Conservation (phyloP, 2,113 vertebrate species). For the Lepisosteus oculatus region DNA sequence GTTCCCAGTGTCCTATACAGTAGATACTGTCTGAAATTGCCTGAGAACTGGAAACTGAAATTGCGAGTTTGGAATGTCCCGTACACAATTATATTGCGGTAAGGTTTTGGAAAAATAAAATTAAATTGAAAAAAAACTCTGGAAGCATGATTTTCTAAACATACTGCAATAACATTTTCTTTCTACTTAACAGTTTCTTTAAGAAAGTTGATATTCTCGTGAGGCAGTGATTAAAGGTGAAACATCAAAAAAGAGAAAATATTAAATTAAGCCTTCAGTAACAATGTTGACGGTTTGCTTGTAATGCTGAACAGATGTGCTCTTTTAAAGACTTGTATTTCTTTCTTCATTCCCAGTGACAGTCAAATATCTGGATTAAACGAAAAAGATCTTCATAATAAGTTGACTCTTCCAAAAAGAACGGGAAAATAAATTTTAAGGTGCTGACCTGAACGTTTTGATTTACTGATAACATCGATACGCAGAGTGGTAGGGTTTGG, state of each 20-base stretch:
- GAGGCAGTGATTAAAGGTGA: constrained; percentile 96
- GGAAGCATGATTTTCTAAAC: constrained; percentile 95
- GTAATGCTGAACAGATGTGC: constrained; percentile 97
- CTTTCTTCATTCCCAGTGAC: constrained; percentile 72
- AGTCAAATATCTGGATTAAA: constrained; percentile 70
- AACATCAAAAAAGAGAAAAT: constrained; percentile 97
- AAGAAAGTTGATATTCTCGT: constrained; percentile 93
- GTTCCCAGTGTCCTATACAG: constrained; percentile 62
- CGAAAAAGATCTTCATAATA: constrained; percentile 43
- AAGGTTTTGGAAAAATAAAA: constrained; percentile 70
- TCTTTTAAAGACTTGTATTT: constrained; percentile 77
- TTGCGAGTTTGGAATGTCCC: constrained; percentile 88
- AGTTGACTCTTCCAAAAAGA: constrained; percentile 4
- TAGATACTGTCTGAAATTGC: constrained; percentile 79
- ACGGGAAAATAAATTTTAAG: constrained; percentile 23
- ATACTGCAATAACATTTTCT: constrained; percentile 97
- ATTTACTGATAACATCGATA: constrained; percentile 44
- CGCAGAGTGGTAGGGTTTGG: too few relatives aligned
- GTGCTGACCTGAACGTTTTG: constrained; percentile 32
- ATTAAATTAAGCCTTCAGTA: constrained; percentile 98
- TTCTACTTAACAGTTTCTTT: constrained; percentile 94
- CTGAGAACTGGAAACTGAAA: constrained; percentile 80
- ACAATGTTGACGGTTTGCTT: constrained; percentile 90
- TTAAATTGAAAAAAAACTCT: constrained; percentile 65
- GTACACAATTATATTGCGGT: constrained; percentile 89